phyloP scores from a whole-genome alignment of 2,113 vertebrate genomes.

The Loxodonta africana region DNA sequence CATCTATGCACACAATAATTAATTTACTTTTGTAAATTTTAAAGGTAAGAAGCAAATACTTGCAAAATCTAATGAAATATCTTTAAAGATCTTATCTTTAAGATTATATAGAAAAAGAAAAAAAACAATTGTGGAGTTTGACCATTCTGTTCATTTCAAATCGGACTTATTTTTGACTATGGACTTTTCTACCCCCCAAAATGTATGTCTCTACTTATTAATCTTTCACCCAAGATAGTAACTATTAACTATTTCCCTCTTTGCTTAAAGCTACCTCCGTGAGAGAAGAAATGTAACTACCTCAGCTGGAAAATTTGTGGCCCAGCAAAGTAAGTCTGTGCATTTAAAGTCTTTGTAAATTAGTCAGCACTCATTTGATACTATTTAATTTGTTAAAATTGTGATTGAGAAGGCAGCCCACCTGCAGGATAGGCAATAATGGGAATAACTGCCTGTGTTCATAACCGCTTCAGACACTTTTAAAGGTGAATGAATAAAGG shows the following conservation, averaged over 20 bases:
- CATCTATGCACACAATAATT: not conserved
- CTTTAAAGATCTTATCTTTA: not conserved
- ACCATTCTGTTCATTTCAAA: not conserved
- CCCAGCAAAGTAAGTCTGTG: constrained; percentile 75
- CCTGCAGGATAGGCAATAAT: not conserved
- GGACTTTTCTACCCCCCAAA: not conserved
- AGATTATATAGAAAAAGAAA: not conserved
- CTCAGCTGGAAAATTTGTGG: constrained; percentile 72
- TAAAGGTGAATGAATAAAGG: constrained; percentile 45
- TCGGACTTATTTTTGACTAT: constrained; percentile 20
- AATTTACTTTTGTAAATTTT: constrained; percentile 22
- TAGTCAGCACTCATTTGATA: not conserved
- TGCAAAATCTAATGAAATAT: constrained; percentile 11
- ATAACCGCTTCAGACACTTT: not conserved
- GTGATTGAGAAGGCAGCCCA: not conserved
- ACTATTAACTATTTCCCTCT: constrained; percentile 53
- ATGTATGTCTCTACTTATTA: not conserved
- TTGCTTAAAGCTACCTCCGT: constrained; percentile 86
- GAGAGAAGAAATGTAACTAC: constrained; percentile 85
- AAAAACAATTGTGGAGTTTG: not conserved
- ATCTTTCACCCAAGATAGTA: not conserved
- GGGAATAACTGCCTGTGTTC: not conserved
- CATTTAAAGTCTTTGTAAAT: constrained; percentile 13
- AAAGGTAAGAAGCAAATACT: not conserved
- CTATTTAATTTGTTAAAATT: not conserved